These are phyloP conservation scores for Urocolius indicus DNA, from an alignment of 2,113 vertebrate species.

Conservation along the genomic window DNA sequence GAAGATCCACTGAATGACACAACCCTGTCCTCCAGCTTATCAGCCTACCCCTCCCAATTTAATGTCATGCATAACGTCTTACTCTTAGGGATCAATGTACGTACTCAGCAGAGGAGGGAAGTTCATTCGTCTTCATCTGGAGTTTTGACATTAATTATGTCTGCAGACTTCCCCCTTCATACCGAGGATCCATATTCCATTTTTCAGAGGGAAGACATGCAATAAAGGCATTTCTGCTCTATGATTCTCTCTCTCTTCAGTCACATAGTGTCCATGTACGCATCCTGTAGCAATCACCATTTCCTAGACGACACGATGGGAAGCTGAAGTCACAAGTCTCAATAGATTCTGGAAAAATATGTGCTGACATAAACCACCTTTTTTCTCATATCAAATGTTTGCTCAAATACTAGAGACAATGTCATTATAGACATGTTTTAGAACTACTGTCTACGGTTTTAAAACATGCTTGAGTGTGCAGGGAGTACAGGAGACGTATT, in stretches of 20 bases:
- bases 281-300: not conserved
- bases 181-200: not conserved
- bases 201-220: constrained; percentile 1
- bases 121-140: constrained; percentile 42
- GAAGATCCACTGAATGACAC: not conserved
- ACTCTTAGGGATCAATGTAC: not conserved
- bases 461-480: not conserved
- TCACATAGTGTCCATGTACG: not conserved
- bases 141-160: constrained; percentile 42
- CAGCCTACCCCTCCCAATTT: constrained; percentile 28
- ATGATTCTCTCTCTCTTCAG: not conserved
- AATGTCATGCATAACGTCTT: not conserved
- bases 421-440: not conserved
- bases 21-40: not conserved
- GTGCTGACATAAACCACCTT: not conserved
- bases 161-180: not conserved
- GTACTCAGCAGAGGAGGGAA: not conserved
- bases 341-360: not conserved
- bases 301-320: not conserved
- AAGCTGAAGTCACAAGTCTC: not conserved
- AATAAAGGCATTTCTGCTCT: not conserved
- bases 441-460: not conserved
- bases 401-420: not conserved
- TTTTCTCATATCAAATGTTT: not conserved
- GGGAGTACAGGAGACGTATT: not conserved